These are phyloP conservation scores for Oryctes rhinoceros DNA, from an alignment of 1,140 invertebrate genomes.

Conservation along the genomic window DNA sequence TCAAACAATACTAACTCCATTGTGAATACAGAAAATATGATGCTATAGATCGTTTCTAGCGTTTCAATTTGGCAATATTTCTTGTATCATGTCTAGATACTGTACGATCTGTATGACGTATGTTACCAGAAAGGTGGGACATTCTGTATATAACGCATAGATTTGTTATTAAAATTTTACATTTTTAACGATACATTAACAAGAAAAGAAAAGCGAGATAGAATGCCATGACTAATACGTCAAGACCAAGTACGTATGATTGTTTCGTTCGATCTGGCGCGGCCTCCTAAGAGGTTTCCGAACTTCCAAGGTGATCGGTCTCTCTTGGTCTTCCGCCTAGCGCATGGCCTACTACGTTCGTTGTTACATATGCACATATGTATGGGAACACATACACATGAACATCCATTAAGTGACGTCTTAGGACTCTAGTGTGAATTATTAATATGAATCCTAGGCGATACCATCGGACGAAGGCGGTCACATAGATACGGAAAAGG, in stretches of 20 bases:
- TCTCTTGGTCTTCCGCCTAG: background rate
- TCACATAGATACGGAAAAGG: too few relatives aligned
- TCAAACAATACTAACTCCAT: too few relatives aligned
- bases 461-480: background rate
- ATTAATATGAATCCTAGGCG: background rate
- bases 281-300: constrained; percentile 8
- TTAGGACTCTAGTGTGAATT: background rate
- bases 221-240: background rate
- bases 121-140: too few relatives aligned
- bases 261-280: background rate
- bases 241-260: background rate
- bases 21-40: too few relatives aligned
- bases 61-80: too few relatives aligned
- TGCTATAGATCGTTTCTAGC: too few relatives aligned
- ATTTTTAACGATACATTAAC: too few relatives aligned
- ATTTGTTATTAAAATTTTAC: too few relatives aligned
- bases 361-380: background rate
- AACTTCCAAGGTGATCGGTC: background rate
- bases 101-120: too few relatives aligned
- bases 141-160: too few relatives aligned
- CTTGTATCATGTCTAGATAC: too few relatives aligned
- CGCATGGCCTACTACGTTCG: background rate
- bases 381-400: background rate
- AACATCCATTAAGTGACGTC: background rate
- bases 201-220: too few relatives aligned